Evolutionary conservation across 2,888 invertebrate species (phyloP), one percentile per base, ranked within the genome.

Genomic region (Drosophila cognata): DNA sequence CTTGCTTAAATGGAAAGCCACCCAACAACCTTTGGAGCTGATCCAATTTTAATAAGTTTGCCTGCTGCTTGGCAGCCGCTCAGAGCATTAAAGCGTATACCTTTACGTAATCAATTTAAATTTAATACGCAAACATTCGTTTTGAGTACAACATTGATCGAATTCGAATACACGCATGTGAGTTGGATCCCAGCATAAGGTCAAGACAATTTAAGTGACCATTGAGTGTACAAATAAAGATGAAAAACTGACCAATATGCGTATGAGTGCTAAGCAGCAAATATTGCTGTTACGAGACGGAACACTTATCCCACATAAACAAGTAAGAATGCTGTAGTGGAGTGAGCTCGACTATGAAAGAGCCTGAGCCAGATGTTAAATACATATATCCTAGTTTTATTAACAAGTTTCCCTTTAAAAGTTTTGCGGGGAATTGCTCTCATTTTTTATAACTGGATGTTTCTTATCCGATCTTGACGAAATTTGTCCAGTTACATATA

Each of bases 41-140:
- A 48, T 57, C 60, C 38, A 69, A 78, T 58, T 78, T 77, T 68
- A 77, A 78, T 69, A 77, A 78, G 60, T 64, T 77, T 56, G 52
- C 38, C 13, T 51, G 36, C 71, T 63, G 64, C 58, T n/a, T 52
- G 51, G 58, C 58, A 53, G 46, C 57, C 71, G 31, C 71, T 52
- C 57, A 38, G 33, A 41, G 21, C 62, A 48, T 63, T 72, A 58
- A 53, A 36, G 51, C 48, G 48, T 48, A 58, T 46, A 53, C 52
- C 53, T 71, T 21, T 29, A 41, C 36, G 25, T 61, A 50, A 51
- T 60, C 25, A 36, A 55, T 65, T 63, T 10, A 28, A 72, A 36
- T 35, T 38, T 56, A 41, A 68, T 61, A 57, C 25, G 29, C 56
- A 50, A 48, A 67, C 50, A 53, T 59, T 50, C 21, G 43, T 58